Evolutionary conservation across 2,113 vertebrate species (phyloP).

Genomic region (Galemys pyrenaicus): DNA sequence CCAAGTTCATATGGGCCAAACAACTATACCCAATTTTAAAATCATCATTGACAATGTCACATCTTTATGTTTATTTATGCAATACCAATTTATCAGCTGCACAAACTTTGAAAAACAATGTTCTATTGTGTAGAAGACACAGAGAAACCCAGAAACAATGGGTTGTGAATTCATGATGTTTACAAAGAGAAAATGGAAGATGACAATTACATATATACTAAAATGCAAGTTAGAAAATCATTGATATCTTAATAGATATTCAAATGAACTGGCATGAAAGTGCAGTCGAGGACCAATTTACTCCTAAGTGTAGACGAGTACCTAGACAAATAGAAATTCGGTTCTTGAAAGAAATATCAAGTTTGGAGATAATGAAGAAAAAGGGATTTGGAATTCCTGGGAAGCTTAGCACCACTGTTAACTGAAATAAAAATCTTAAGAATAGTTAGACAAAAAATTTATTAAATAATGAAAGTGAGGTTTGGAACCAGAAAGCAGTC

Average conservation of each 20-base stretch:
- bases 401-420: background rate
- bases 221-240: background rate
- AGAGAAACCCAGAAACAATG: background rate
- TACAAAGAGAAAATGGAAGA: background rate
- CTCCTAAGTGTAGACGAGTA: background rate
- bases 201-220: background rate
- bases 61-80: background rate
- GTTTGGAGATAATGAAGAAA: background rate
- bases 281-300: background rate
- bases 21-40: background rate
- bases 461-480: too few species aligned
- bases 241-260: background rate
- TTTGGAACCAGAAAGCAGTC: too few species aligned
- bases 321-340: background rate
- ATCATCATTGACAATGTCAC: background rate
- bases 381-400: background rate
- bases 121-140: background rate
- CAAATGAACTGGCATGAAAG: background rate
- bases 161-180: background rate
- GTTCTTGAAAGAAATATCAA: background rate
- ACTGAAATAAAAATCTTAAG: too few species aligned
- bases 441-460: too few species aligned
- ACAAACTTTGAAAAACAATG: background rate
- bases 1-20: background rate
- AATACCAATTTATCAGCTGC: background rate